A percentile compares a stretch with the other conserved stretches of the same genome.
phyloP scores from a whole-genome alignment of 2,797 vertebrate genomes.

The Bufotes viridis region DNA sequence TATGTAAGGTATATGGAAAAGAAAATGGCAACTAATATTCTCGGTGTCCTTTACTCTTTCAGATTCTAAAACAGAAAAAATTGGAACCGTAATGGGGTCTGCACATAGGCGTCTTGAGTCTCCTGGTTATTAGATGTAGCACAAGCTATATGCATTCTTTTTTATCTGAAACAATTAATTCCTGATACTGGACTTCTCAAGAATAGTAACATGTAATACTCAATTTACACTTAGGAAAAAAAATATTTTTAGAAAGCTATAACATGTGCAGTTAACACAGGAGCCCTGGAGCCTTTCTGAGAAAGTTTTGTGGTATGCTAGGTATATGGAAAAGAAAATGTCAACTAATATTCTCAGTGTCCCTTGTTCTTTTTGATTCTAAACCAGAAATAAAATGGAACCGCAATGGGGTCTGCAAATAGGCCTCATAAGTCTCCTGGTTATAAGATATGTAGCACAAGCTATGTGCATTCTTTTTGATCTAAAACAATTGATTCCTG shows the following conservation, averaged over 20 bases:
- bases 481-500: too few species aligned
- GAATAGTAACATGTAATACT: too few species aligned
- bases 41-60: background rate
- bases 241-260: background rate
- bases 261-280: background rate
- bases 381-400: background rate
- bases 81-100: background rate
- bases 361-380: too few species aligned
- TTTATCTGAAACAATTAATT: background rate
- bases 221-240: background rate
- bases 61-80: background rate
- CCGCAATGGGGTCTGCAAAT: background rate
- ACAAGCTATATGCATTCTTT: background rate
- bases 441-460: background rate
- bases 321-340: background rate
- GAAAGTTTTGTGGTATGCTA: background rate
- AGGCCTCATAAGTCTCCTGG: background rate
- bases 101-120: background rate
- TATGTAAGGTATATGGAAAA: background rate
- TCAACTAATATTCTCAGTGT: background rate
- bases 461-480: background rate
- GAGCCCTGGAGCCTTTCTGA: conserved; percentile 6
- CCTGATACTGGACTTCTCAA: too few species aligned
- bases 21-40: background rate
- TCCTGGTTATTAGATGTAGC: background rate